Evolutionary conservation across 2,888 invertebrate species (phyloP).

Genomic region (Tetramorium bicarinatum): DNA sequence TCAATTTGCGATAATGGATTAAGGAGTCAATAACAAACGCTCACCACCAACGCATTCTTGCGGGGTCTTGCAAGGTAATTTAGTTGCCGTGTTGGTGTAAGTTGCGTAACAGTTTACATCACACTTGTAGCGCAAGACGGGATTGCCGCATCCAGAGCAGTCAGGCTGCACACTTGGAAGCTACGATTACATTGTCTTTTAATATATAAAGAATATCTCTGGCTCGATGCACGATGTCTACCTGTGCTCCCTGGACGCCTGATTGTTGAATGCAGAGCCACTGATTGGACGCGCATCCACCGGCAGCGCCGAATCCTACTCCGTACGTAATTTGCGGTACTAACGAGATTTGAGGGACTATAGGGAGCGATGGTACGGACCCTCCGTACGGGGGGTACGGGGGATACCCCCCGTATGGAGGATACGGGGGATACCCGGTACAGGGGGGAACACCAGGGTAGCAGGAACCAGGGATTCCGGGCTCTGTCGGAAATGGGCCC

Average conservation of each 20-base stretch:
- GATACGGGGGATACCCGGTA: no score
- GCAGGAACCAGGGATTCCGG: neutral
- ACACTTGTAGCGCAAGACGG: constrained; percentile 76
- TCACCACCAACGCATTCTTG: constrained; percentile 73
- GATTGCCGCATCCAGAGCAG: constrained; percentile 77
- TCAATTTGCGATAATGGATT: neutral
- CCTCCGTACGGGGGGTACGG: neutral
- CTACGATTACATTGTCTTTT: constrained; percentile 16
- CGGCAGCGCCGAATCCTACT: constrained; percentile 65
- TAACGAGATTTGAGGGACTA: constrained; percentile 72
- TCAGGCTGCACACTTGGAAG: constrained; percentile 61
- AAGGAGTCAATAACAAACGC: neutral
- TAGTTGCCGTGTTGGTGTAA: neutral
- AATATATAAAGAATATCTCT: neutral
- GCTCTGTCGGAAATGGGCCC: neutral
- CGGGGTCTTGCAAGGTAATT: constrained; percentile 61
- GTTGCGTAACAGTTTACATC: constrained; percentile 74
- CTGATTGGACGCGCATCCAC: constrained; percentile 53
- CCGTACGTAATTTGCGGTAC: constrained; percentile 78
- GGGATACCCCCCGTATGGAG: neutral
- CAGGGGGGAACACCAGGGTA: neutral
- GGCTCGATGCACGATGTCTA: neutral
- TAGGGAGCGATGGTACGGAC: constrained; percentile 3
- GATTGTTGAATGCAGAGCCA: constrained; percentile 73
- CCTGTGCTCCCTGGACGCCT: neutral